Conservation (phyloP, 2,888 invertebrate genomes). For the Gymnoscelis rufifasciata region DNA sequence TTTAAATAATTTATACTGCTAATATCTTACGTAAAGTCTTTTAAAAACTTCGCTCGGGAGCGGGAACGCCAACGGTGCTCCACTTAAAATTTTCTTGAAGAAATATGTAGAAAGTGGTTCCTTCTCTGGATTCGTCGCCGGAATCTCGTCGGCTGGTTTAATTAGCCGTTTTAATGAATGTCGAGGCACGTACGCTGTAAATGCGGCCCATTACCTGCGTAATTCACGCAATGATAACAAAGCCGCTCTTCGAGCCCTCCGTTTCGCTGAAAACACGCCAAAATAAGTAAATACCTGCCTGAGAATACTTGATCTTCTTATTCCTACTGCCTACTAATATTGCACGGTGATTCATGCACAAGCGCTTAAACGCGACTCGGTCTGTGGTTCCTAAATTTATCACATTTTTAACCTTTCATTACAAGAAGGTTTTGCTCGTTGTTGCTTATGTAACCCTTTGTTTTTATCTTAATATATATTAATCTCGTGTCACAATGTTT, state of each 20-base stretch:
- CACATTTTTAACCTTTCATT: too few species aligned
- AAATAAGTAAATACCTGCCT: conserved; percentile 14
- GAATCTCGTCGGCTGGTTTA: conserved; percentile 64
- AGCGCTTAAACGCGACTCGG: too few species aligned
- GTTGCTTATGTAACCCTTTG: too few species aligned
- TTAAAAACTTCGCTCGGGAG: conserved; percentile 37
- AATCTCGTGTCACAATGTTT: too few species aligned
- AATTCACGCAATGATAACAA: conserved; percentile 72
- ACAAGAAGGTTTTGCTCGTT: too few species aligned
- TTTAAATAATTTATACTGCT: conserved; percentile 33
- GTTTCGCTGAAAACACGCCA: conserved; percentile 13
- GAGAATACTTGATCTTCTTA: conserved; percentile 25
- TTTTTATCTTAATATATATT: too few species aligned
- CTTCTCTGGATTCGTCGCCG: conserved; percentile 53
- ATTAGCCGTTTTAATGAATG: conserved; percentile 74
- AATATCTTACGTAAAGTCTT: conserved; percentile 38
- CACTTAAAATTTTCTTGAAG: conserved; percentile 49
- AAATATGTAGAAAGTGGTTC: conserved; percentile 48
- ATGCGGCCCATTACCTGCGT: conserved; percentile 71
- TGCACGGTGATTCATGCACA: background rate
- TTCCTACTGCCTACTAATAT: conserved; percentile 6
- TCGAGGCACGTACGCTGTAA: conserved; percentile 71
- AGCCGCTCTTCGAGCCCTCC: conserved; percentile 34
- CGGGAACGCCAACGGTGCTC: conserved; percentile 39
- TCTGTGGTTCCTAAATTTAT: too few species aligned